These are phyloP conservation scores for Reticulitermes lucifugus DNA, from an alignment of 2,888 invertebrate genomes.

Conservation along the genomic window DNA sequence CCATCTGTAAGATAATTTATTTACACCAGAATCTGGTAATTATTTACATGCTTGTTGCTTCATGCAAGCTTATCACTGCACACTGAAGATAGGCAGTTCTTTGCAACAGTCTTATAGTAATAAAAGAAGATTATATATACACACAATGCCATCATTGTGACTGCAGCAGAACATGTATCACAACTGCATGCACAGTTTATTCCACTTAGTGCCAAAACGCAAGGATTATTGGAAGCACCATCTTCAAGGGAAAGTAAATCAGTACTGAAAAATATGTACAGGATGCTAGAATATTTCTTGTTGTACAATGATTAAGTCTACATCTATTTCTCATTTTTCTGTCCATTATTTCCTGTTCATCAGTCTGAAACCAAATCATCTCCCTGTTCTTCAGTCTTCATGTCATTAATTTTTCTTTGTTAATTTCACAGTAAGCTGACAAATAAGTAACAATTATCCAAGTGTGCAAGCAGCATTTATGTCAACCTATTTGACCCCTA, in stretches of 20 bases:
- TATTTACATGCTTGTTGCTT: not conserved
- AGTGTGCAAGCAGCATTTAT: too few relatives aligned
- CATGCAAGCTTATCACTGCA: not conserved
- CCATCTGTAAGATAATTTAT: constrained; percentile 11
- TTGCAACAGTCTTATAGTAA: not conserved
- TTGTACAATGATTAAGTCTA: not conserved
- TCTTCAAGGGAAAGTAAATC: constrained; percentile 21
- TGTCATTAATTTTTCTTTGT: too few relatives aligned
- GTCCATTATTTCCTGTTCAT: not conserved
- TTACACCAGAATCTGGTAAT: not conserved
- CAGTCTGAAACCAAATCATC: not conserved
- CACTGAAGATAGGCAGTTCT: not conserved
- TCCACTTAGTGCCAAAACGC: not conserved
- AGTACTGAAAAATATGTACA: constrained; percentile 11
- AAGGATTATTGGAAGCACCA: constrained; percentile 32
- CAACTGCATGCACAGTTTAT: constrained; percentile 8
- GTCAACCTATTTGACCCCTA: too few relatives aligned
- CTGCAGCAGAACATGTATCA: not conserved
- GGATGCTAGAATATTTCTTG: not conserved
- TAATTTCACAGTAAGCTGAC: too few relatives aligned
- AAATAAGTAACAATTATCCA: too few relatives aligned
- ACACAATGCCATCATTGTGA: not conserved
- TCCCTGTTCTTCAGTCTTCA: not conserved
- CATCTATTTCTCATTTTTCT: not conserved
- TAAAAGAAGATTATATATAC: not conserved